Evolutionary conservation across 2,113 vertebrate species (phyloP).

Genomic region (Zeus faber): DNA sequence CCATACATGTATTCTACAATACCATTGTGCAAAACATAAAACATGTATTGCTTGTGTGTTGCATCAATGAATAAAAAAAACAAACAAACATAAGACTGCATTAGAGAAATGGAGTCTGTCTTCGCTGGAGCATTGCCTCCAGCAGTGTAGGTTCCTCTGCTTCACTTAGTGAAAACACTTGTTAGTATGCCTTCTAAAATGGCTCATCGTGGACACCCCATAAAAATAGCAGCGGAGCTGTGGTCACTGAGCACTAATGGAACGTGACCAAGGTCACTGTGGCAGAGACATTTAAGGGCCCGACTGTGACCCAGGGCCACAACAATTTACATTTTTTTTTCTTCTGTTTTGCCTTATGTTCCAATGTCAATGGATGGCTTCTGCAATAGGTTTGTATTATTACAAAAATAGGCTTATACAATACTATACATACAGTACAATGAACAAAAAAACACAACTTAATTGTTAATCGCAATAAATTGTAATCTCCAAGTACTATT

Average conservation of each 20-base stretch:
- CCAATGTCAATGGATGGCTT: too few species aligned
- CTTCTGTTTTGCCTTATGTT: too few species aligned
- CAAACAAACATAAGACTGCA: slow-evolving; percentile 15
- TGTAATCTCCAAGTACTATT: too few species aligned
- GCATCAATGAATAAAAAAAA: slow-evolving; percentile 32
- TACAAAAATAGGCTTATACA: too few species aligned
- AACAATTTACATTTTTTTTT: too few species aligned
- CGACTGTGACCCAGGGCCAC: too few species aligned
- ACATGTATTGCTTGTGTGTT: neutral
- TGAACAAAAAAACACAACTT: too few species aligned
- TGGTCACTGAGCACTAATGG: neutral
- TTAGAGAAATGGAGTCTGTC: slow-evolving; percentile 8
- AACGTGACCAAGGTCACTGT: neutral
- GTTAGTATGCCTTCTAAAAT: slow-evolving; percentile 23
- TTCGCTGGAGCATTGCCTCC: slow-evolving; percentile 2
- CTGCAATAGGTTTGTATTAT: too few species aligned
- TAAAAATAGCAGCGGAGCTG: slow-evolving; percentile 35
- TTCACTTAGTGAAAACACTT: slow-evolving; percentile 29
- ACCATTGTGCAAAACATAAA: slow-evolving; percentile 14
- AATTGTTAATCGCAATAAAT: too few species aligned
- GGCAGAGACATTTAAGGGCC: too few species aligned
- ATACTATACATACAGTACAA: too few species aligned
- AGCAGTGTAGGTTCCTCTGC: slow-evolving; percentile 19
- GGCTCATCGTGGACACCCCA: slow-evolving; percentile 26
- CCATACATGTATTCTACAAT: too few species aligned